Evolutionary conservation across 2,797 vertebrate genomes (phyloP).

Genomic region (Naso thynnoides): DNA sequence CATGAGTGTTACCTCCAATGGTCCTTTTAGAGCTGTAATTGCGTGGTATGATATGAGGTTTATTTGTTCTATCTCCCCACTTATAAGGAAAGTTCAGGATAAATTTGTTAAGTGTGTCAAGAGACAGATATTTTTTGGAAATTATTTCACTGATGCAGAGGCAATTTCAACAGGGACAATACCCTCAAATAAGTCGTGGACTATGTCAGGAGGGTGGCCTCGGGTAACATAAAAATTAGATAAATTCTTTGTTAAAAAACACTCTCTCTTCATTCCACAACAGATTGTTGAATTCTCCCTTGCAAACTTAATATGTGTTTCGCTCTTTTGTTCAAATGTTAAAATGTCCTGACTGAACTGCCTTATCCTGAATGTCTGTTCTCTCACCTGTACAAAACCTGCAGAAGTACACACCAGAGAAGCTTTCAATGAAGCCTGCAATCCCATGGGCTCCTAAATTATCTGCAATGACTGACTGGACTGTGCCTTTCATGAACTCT

Average conservation of each 20-base stretch:
- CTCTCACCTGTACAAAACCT: background rate
- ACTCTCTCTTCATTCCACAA: background rate
- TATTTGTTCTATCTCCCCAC: background rate
- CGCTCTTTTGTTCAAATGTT: background rate
- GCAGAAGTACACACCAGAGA: slow-evolving; percentile 2
- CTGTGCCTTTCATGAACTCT: too few relatives aligned
- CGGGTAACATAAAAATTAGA: background rate
- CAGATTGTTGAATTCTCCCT: background rate
- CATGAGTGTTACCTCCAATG: background rate
- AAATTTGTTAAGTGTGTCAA: background rate
- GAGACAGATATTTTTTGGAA: slow-evolving; percentile 13
- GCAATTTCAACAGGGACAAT: slow-evolving; percentile 11
- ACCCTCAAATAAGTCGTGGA: slow-evolving; percentile 8
- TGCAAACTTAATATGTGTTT: background rate
- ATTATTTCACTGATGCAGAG: background rate
- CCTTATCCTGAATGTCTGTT: background rate
- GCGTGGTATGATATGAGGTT: background rate
- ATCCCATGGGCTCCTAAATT: too few relatives aligned
- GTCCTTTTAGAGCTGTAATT: background rate
- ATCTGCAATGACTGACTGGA: too few relatives aligned
- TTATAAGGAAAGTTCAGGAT: slow-evolving; percentile 1
- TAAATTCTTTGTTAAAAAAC: background rate
- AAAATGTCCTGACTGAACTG: slow-evolving; percentile 5
- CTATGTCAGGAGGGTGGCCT: slow-evolving; percentile 5
- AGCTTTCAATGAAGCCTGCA: too few relatives aligned